Percentiles rank a stretch among this genome's conserved stretches.
phyloP scores from a whole-genome alignment of 2,797 vertebrate genomes.

The Sibirionetta formosa region DNA sequence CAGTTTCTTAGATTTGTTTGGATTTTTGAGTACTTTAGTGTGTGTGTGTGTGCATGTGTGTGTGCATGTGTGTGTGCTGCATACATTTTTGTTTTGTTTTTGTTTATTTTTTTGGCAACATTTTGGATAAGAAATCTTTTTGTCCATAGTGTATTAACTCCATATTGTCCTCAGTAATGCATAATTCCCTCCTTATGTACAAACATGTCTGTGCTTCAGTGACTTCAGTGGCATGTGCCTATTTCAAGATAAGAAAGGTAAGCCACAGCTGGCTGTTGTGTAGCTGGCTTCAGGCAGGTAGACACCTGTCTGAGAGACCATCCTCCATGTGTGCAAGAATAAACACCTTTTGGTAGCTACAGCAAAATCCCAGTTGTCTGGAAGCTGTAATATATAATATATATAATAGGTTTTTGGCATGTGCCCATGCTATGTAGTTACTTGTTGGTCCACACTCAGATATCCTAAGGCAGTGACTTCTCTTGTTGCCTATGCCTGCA shows the following conservation, averaged over 20 bases:
- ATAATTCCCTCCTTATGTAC: background rate
- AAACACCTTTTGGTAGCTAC: background rate
- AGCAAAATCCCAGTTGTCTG: background rate
- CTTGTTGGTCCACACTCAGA: background rate
- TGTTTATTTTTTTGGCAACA: background rate
- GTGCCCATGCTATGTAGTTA: background rate
- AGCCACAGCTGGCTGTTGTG: background rate
- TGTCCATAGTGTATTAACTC: background rate
- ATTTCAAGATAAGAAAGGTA: background rate
- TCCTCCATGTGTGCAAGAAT: rapidly evolving
- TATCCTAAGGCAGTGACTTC: background rate
- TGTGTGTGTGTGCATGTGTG: background rate
- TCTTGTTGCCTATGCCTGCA: background rate
- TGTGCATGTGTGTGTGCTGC: background rate
- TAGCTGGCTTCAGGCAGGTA: background rate
- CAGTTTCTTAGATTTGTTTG: background rate
- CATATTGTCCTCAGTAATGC: background rate
- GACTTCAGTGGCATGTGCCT: background rate
- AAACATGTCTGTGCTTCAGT: rapidly evolving
- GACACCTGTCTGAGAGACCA: background rate
- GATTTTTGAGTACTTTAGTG: background rate
- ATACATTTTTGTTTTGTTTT: background rate
- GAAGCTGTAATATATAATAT: background rate
- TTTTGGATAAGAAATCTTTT: background rate
- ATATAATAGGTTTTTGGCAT: rapidly evolving